Base-by-base conservation (phyloP, 2,888 invertebrate species). In the Noctua pronuba region DNA sequence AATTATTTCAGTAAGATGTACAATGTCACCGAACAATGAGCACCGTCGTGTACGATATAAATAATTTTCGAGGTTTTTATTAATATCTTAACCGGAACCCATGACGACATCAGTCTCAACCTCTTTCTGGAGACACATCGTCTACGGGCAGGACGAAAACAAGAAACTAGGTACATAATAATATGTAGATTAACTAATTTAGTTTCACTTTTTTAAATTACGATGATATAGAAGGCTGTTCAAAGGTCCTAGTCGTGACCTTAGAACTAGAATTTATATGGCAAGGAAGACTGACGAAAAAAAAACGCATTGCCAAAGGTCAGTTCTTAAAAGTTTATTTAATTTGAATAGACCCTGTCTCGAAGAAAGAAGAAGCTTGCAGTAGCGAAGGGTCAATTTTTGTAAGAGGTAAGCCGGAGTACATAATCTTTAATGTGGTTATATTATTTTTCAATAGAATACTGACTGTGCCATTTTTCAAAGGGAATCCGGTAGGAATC, bases 1-100 rank as follows among this genome's bases (percentile, higher is more conserved):
- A 55, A 77, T 73, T 80, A 80, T 84, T 75, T 78, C 72, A 73
- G 74, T 58, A 66, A 74, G 69, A 84, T 75, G 70, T 75, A 82
- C 82, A 72, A 69, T 83, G 71, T 79, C 79, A 69, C 72, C 55
- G 79, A 82, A 79, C 83, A 83, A 83, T 83, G 79, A 79, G 75
- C 71, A 77, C 73, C 62, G 67, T 72, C 67, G 75, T 62, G 64
- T 49, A 21, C 28, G 83, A 69, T 75, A 83, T 75, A 83, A 82
- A 82, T 83, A 82, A 52, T 82, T 74, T 64, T 82, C 65, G 68
- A 82, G 83, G 67, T 72, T 69, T 79, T 82, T 79, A 82, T 79
- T 79, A 74, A 79, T 79, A 82, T 62, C 52, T 82, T 73, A 66
- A 82, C 77, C 77, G 60, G 71, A 78, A 70, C 73, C 73, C n/a